These are phyloP conservation scores for Bovichtus diacanthus DNA, from an alignment of 2,797 vertebrate species.

Conservation along the genomic window DNA sequence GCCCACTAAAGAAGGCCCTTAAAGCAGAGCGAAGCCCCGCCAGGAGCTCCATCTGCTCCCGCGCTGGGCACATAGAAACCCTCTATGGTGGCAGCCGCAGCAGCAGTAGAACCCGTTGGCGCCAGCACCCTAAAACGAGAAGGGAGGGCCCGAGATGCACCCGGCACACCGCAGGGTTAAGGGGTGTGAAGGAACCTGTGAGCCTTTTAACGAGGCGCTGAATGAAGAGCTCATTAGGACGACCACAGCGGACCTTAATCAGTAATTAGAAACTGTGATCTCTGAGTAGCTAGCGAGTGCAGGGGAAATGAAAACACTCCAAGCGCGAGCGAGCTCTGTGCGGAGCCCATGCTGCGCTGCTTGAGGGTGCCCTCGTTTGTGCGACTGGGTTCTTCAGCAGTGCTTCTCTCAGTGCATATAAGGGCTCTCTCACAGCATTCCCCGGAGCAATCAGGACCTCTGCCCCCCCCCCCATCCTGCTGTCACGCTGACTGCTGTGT, in stretches of 20 bases:
- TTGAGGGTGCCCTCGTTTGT: slow-evolving; percentile 71
- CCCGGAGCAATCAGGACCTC: slow-evolving; percentile 65
- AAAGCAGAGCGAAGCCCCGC: slow-evolving; percentile 26
- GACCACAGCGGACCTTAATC: slow-evolving; percentile 72
- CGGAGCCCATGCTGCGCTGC: slow-evolving; percentile 60
- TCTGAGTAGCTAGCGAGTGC: slow-evolving; percentile 58
- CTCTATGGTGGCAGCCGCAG: not conserved
- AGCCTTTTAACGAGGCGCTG: slow-evolving; percentile 76
- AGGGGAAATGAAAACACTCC: slow-evolving; percentile 67
- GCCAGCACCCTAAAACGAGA: slow-evolving; percentile 39
- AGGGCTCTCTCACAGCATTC: slow-evolving; percentile 62
- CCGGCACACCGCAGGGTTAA: slow-evolving; percentile 47
- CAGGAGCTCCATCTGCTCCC: slow-evolving; percentile 71
- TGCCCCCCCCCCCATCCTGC: slow-evolving; percentile 13
- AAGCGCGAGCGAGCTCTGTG: slow-evolving; percentile 30
- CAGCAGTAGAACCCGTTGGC: not conserved
- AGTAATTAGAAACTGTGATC: slow-evolving; percentile 78
- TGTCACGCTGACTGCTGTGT: slow-evolving; percentile 51
- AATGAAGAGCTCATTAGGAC: slow-evolving; percentile 78
- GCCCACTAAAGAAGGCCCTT: slow-evolving; percentile 25
- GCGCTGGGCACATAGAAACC: not conserved
- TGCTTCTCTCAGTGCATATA: slow-evolving; percentile 38
- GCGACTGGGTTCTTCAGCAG: slow-evolving; percentile 54
- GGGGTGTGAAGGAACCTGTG: slow-evolving; percentile 59
- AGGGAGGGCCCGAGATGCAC: slow-evolving; percentile 25